These are phyloP conservation scores for Drosophila limbata DNA, from an alignment of 2,888 invertebrate species.

Conservation along the genomic window DNA sequence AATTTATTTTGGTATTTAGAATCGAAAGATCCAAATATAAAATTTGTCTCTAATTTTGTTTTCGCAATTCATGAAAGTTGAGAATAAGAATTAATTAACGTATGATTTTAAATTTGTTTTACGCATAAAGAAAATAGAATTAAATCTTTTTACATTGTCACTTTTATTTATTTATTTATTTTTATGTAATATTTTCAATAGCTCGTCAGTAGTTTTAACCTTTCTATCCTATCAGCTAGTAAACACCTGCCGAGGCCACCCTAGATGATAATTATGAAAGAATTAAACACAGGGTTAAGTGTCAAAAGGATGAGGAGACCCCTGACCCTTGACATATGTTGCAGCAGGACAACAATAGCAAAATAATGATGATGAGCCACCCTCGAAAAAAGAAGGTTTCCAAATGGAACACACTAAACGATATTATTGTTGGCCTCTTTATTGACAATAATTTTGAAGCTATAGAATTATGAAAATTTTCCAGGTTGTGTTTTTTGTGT, in stretches of 20 bases:
- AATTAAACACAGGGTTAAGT: slow-evolving; percentile 70
- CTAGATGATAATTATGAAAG: slow-evolving; percentile 47
- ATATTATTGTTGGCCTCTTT: slow-evolving; percentile 18
- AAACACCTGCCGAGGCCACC: slow-evolving; percentile 56
- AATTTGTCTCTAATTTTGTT: too few relatives aligned
- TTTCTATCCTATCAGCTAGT: not conserved
- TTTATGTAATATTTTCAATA: too few relatives aligned
- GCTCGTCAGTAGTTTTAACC: not conserved
- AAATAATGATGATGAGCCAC: slow-evolving; percentile 68
- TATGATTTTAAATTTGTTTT: not conserved
- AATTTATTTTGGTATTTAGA: too few relatives aligned
- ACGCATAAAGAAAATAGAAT: not conserved
- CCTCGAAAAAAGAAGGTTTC: slow-evolving; percentile 9
- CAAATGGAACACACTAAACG: not conserved
- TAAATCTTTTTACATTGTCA: not conserved
- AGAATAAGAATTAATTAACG: too few relatives aligned
- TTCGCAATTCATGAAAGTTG: too few relatives aligned
- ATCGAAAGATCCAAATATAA: too few relatives aligned
- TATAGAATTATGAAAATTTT: slow-evolving; percentile 12
- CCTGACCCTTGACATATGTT: slow-evolving; percentile 58
- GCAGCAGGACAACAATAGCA: slow-evolving; percentile 14
- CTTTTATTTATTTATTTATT: not conserved
- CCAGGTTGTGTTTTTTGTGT: not conserved
- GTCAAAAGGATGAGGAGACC: slow-evolving; percentile 70
- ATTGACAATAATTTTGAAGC: slow-evolving; percentile 47